Evolutionary conservation across 2,888 invertebrate genomes (phyloP).

Genomic region (Marronus borbonicus): DNA sequence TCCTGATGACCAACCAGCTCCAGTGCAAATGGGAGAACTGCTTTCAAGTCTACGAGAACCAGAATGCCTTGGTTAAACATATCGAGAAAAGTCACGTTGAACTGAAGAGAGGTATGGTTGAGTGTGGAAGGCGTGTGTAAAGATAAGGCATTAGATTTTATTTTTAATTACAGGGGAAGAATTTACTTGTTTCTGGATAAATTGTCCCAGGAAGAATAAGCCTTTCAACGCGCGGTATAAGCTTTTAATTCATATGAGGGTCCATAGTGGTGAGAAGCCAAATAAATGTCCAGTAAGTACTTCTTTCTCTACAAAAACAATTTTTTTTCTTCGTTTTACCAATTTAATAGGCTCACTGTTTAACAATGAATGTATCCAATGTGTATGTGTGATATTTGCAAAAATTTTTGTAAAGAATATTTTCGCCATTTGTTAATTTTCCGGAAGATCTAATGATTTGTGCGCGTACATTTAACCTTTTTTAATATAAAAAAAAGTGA

Average conservation of each 20-base stretch:
- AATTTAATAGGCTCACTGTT: too few relatives aligned
- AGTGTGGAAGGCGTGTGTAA: conserved; percentile 31
- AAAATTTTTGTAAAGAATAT: too few relatives aligned
- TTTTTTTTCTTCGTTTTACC: too few relatives aligned
- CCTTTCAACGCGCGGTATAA: conserved; percentile 99
- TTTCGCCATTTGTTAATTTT: too few relatives aligned
- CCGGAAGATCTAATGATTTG: too few relatives aligned
- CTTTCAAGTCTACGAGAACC: conserved; percentile 83
- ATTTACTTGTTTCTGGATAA: conserved; percentile 94
- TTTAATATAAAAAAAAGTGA: too few relatives aligned
- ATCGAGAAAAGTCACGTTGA: conserved; percentile 93
- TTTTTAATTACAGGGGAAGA: conserved; percentile 77
- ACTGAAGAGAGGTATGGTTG: conserved; percentile 77
- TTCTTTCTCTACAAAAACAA: not conserved
- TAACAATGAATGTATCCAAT: too few relatives aligned
- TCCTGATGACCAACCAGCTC: conserved; percentile 60
- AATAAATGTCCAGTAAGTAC: conserved; percentile 95
- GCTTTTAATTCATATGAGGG: conserved; percentile 95
- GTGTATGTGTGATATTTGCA: too few relatives aligned
- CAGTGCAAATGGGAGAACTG: conserved; percentile 92
- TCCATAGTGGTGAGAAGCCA: conserved; percentile 98
- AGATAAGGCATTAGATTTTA: not conserved
- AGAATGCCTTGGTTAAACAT: conserved; percentile 85
- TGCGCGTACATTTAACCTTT: too few relatives aligned
- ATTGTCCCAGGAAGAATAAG: conserved; percentile 89